Conservation (phyloP, 2,888 invertebrate species). For the Eueremaeus valkanovi region DNA sequence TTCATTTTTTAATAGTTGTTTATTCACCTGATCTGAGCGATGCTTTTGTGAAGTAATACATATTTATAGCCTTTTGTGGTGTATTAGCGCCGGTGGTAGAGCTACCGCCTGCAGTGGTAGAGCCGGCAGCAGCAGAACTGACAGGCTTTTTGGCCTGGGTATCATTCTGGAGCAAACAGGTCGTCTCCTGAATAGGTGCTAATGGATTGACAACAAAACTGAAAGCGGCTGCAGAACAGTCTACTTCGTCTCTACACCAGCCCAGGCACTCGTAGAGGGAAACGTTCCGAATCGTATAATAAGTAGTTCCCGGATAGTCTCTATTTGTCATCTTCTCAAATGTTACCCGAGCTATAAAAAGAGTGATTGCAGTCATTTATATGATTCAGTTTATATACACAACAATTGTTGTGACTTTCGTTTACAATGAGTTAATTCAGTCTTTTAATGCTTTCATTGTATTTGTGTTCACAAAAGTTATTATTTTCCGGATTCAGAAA, state of each 20-base stretch:
- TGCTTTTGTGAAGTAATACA: conserved; percentile 92
- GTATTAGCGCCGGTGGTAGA: conserved; percentile 50
- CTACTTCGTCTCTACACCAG: conserved; percentile 87
- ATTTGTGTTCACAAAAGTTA: too few species aligned
- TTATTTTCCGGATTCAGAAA: too few species aligned
- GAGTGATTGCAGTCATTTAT: not conserved
- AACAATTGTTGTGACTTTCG: too few species aligned
- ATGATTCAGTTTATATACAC: too few species aligned
- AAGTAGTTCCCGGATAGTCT: conserved; percentile 84
- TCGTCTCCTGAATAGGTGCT: conserved; percentile 84
- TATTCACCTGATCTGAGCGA: conserved; percentile 73
- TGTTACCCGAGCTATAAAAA: conserved; percentile 57
- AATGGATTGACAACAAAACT: conserved; percentile 88
- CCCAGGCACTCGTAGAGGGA: conserved; percentile 90
- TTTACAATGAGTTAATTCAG: too few species aligned
- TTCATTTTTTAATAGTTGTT: not conserved
- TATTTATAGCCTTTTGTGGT: conserved; percentile 76
- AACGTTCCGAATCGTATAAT: conserved; percentile 85
- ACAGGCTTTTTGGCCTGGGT: conserved; percentile 84
- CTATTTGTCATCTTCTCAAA: conserved; percentile 90
- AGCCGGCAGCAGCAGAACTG: conserved; percentile 54
- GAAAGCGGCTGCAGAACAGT: conserved; percentile 87
- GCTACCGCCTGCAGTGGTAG: not conserved
- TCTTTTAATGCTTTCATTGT: too few species aligned
- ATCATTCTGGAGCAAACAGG: conserved; percentile 86